These are phyloP conservation scores for Galaxias olidus DNA, from an alignment of 2,797 vertebrate genomes.

Conservation along the genomic window DNA sequence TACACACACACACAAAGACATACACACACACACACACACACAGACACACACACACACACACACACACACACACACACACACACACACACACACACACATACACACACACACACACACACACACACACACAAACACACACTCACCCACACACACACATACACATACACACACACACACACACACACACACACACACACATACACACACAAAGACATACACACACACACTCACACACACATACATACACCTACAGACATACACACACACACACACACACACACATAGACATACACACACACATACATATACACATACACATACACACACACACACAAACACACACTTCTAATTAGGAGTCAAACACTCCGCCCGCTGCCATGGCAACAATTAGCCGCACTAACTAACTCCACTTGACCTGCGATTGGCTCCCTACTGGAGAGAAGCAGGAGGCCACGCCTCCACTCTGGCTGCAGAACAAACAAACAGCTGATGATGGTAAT, in stretches of 20 bases:
- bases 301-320: too few relatives aligned
- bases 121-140: conserved; percentile 30
- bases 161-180: conserved; percentile 12
- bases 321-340: conserved; percentile 31
- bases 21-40: conserved; percentile 27
- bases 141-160: conserved; percentile 20
- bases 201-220: conserved; percentile 35
- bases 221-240: conserved; percentile 25
- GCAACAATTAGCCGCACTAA: conserved; percentile 33
- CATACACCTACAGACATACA: conserved; percentile 17
- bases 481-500: too few relatives aligned
- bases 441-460: conserved; percentile 8
- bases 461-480: background rate
- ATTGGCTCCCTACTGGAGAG: conserved; percentile 18
- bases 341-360: conserved; percentile 41
- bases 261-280: background rate
- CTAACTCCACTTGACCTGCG: conserved; percentile 27
- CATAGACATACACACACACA: background rate
- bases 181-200: background rate
- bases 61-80: background rate
- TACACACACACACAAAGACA: conserved; percentile 35
- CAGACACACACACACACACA: conserved; percentile 19
- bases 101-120: too few relatives aligned
- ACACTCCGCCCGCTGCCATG: conserved; percentile 25
- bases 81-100: background rate